These are phyloP conservation scores for Napeogenes sylphis DNA, from an alignment of 2,888 invertebrate genomes.

Conservation along the genomic window DNA sequence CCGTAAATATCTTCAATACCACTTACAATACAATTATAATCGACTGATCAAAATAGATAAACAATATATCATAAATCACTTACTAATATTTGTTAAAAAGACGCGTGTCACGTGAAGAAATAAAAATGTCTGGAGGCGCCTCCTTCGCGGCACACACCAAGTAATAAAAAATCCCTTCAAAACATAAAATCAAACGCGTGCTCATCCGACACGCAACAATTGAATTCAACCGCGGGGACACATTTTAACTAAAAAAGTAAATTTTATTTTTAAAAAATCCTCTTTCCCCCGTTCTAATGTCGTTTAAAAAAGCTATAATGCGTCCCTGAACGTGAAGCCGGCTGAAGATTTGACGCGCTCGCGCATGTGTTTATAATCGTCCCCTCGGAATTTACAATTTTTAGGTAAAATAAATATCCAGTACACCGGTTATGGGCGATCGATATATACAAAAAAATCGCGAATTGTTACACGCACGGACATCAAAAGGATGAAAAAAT, in stretches of 20 bases:
- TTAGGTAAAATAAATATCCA: conserved; percentile 64
- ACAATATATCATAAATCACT: neutral
- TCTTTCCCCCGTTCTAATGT: conserved; percentile 61
- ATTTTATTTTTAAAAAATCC: conserved; percentile 74
- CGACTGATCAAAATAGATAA: neutral
- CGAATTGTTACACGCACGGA: conserved; percentile 66
- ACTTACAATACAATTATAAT: too few species aligned
- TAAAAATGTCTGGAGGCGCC: conserved; percentile 20
- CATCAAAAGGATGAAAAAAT: conserved; percentile 61
- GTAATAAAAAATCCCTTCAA: conserved; percentile 71
- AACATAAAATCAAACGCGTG: conserved; percentile 74
- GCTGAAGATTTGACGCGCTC: conserved; percentile 77
- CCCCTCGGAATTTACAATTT: conserved; percentile 72
- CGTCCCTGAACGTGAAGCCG: conserved; percentile 62
- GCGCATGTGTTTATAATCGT: conserved; percentile 76
- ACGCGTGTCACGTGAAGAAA: conserved; percentile 28
- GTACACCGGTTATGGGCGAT: conserved; percentile 64
- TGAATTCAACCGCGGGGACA: conserved; percentile 71
- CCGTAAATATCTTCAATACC: too few species aligned
- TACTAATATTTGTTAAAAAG: conserved; percentile 25
- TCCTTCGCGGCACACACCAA: conserved; percentile 59
- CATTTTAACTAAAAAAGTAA: conserved; percentile 66
- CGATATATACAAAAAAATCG: conserved; percentile 51
- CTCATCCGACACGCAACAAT: conserved; percentile 78
- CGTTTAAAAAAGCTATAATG: conserved; percentile 74